These are phyloP conservation scores for Motacilla tschutschensis DNA, from an alignment of 2,113 vertebrate species.

Conservation along the genomic window DNA sequence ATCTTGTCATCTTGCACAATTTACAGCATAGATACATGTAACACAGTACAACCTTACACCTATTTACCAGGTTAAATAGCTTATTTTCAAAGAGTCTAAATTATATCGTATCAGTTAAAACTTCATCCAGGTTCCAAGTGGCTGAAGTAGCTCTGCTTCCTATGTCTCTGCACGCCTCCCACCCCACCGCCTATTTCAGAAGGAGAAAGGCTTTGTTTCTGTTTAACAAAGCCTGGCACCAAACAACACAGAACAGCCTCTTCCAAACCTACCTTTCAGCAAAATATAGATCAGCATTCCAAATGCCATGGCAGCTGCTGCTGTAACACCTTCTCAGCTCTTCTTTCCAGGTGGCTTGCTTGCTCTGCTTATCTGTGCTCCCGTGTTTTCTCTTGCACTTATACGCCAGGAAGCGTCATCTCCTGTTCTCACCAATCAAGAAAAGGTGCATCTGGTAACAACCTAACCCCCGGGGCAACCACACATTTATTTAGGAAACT, in stretches of 20 bases:
- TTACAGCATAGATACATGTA: neutral
- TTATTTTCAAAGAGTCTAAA: neutral
- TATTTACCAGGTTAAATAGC: neutral
- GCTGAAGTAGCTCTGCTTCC: neutral
- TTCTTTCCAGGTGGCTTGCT: slow-evolving; percentile 25
- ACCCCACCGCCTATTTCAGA: neutral
- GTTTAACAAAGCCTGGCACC: neutral
- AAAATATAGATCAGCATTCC: slow-evolving; percentile 65
- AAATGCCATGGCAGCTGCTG: slow-evolving; percentile 64
- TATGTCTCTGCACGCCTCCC: neutral
- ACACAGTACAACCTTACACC: neutral
- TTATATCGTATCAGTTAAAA: neutral
- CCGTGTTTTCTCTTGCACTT: slow-evolving; percentile 65
- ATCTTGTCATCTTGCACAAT: neutral
- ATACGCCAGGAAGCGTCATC: slow-evolving; percentile 74
- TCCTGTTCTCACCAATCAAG: slow-evolving; percentile 73
- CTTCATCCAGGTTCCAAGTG: neutral
- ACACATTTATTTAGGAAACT: slow-evolving; percentile 63
- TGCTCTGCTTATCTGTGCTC: slow-evolving; percentile 58
- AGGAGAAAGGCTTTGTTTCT: neutral
- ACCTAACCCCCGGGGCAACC: slow-evolving; percentile 54
- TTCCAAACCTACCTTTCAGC: slow-evolving; percentile 67
- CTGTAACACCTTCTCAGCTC: slow-evolving; percentile 28
- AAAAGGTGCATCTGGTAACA: slow-evolving; percentile 69
- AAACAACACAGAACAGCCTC: neutral